Base-by-base conservation (phyloP, 1,140 invertebrate genomes). In the Leucophenga varia region DNA sequence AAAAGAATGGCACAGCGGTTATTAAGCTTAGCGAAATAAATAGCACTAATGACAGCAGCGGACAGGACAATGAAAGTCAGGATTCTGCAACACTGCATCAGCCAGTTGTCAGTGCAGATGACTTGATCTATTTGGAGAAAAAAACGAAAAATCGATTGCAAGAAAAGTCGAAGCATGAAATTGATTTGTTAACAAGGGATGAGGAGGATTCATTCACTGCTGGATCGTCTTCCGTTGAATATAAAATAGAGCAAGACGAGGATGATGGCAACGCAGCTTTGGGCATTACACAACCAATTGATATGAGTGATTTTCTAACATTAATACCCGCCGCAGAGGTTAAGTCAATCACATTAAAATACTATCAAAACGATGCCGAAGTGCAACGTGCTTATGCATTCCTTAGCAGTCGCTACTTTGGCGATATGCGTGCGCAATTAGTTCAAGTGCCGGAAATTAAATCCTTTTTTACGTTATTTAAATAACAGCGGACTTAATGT, bases 351-450 rank as follows among this genome's bases (percentile, higher is more conserved):
- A 57, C 48, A 13, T 42, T 42, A 34, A 59, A 58, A 28, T 73
- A 69, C 30, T 71, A 73, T 46, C 56, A 50, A n/a, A 52, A 69
- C 9, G 70, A 73, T 43, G 43, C 47, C 17, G 65, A 71, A 43
- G 68, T 73, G 19, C 64, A 70, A 25, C 50, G 61, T 5, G 70
- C 57, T 7, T 65, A 61, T 12, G 44, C 54, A 17, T 71, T 58
- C 31, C 47, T 73, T 4, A 48, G 36, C 43, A 65, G 59, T 42
- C 34, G 35, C 12, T 43, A 53, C 18, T 69, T 69, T 19, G 41
- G 48, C 10, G 43, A 52, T 20, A 49, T 72, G 38, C 47, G 52
- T 31, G 53, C 64, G 13, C 53, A 55, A 6, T 54, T 65, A 2
- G 31, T 59, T 8, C 55, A 52, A 7, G 40, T 63, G 34, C 57